Evolutionary conservation across 2,888 invertebrate species (phyloP).

Genomic region (Synanthedon andrenaeformis): DNA sequence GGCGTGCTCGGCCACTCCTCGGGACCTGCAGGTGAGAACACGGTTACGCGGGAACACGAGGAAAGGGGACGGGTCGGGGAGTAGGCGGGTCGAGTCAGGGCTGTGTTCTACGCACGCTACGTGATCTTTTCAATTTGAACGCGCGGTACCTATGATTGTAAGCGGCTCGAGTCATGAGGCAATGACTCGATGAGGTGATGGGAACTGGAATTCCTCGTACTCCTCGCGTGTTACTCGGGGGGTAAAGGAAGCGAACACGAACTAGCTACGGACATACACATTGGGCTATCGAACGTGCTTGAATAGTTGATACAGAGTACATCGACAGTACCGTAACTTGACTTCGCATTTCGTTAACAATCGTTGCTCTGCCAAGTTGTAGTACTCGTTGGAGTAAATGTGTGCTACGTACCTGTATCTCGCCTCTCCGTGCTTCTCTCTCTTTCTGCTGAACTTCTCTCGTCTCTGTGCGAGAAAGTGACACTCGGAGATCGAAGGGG

Average conservation of each 20-base stretch:
- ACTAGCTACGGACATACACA: slow-evolving; percentile 50
- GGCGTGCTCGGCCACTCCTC: slow-evolving; percentile 65
- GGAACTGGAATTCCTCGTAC: slow-evolving; percentile 49
- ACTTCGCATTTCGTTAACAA: not conserved
- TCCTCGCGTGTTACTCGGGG: slow-evolving; percentile 29
- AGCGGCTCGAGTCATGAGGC: slow-evolving; percentile 29
- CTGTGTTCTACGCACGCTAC: slow-evolving; percentile 28
- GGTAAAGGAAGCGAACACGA: slow-evolving; percentile 52
- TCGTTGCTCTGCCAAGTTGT: not conserved
- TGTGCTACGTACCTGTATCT: slow-evolving; percentile 47
- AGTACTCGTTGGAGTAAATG: slow-evolving; percentile 4
- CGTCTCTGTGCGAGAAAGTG: slow-evolving; percentile 35
- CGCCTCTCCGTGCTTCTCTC: slow-evolving; percentile 49
- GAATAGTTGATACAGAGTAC: slow-evolving; percentile 30
- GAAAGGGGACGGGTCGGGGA: slow-evolving; percentile 62
- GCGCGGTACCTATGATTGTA: slow-evolving; percentile 41
- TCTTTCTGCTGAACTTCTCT: slow-evolving; percentile 41
- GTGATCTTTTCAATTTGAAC: slow-evolving; percentile 34
- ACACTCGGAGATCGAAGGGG: slow-evolving; percentile 58
- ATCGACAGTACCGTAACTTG: slow-evolving; percentile 5
- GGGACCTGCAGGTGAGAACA: slow-evolving; percentile 61
- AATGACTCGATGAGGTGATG: slow-evolving; percentile 25
- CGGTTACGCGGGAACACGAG: slow-evolving; percentile 80
- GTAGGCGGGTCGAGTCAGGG: slow-evolving; percentile 6
- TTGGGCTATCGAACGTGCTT: slow-evolving; percentile 22